Evolutionary conservation across 2,888 invertebrate genomes (phyloP), one percentile per base, ranked within the genome.

Genomic region (Acanthopleura granulata): DNA sequence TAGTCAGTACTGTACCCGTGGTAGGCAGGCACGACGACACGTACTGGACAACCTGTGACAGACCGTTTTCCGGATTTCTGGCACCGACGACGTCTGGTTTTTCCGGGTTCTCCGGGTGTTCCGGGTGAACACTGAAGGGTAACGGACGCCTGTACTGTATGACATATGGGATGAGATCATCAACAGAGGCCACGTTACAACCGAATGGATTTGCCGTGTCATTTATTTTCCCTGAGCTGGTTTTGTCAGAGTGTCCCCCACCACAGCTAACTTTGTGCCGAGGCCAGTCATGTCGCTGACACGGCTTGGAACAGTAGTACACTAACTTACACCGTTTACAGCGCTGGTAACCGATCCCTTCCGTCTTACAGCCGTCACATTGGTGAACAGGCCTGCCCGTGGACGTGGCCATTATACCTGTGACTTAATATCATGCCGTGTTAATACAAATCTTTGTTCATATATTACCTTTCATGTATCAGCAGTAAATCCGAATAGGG

Each of bases 241-340:
- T 9, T 6, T 40, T 40, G 3, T 40, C 40, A 66, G 51, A 40
- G 57, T 40, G 25, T 51, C 40, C 18, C 29, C 25, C n/a, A 62
- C 71, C 49, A 73, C 78, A 79, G 15, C 72, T 27, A n/a, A 16
- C 25, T 62, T 76, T 76, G 57, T 79, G 79, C 11, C 69, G 61
- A 12, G 73, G 27, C 79, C 79, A 79, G 74, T 79, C 74, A 11
- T 29, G 25, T 29, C 74, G 57, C 73, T 79, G 79, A 69, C 79
- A 79, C 15, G 70, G 25, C 62, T 76, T 77, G 22, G 75, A 77
- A 72, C 79, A 79, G 72, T 79, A 79, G 29, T 70, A 73, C 15
- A 71, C 73, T 0, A n/a, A 50, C 61, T 70, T 72, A 30, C 77
- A 78, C 22, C 71, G 57, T 6, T 62, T 70, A 29, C 77, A 78